Evolutionary conservation across 1,140 invertebrate species (phyloP), one percentile per base, ranked within the genome.

Genomic region (Hyphantria cunea): DNA sequence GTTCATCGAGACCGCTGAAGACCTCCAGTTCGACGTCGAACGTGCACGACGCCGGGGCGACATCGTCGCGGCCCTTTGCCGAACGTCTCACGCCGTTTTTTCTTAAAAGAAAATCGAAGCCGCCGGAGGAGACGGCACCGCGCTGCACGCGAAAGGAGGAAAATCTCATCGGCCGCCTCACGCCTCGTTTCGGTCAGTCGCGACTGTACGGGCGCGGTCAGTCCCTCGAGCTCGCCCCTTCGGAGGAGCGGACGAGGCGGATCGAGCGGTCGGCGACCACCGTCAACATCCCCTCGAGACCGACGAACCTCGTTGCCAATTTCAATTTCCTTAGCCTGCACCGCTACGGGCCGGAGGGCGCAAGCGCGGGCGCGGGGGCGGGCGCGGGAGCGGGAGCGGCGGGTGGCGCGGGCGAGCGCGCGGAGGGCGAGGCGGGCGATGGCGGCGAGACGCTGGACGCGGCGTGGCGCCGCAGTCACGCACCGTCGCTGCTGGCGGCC

Each of bases 81-180:
- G 87, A 91, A 59, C 63, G 87, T 32, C 68, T 91, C 14, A 84
- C 87, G 49, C 84, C 85, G 2, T 91, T 87, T 44, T 90, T 92
- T 72, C 68, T 91, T 0, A 91, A 91, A 62, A 86, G 86, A 64
- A 92, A 91, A 54, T 69, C 82, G 13, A 91, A 91, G 65, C 78
- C 85, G 13, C 64, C 82, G 42, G 80, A 84, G 12, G 83, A 85
- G 11, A 15, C 86, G 13, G 74, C 80, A 12, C 9, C 70, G 41
- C 70, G 70, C 25, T 55, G 55, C 3, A 56, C 66, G n/a, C 73
- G 81, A 3, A 86, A 88, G 70, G 84, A 89, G 60, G 87, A 90
- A 31, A 88, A 90, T 64, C 74, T 90, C 14, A 82, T 90, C 14
- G 87, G 87, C 4, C 73, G 84, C 0, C 58, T 89, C 64, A 89